Evolutionary conservation across 2,888 invertebrate species (phyloP), one percentile per base, ranked within the genome.

Genomic region (Drosophila birchii): DNA sequence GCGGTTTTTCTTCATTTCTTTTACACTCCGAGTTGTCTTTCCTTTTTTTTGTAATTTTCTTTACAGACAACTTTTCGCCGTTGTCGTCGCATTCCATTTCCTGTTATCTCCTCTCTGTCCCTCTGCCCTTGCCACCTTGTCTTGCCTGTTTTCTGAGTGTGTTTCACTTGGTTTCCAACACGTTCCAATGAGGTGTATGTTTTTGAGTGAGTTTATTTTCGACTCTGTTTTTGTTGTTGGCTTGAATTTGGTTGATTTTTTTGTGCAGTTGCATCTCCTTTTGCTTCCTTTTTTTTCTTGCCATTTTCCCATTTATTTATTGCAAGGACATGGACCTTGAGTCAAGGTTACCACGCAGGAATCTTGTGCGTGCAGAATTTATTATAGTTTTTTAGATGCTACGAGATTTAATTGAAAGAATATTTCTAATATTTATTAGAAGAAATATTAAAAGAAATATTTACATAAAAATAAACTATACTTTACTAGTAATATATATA

Each of bases 81-180:
- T 88, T 84, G 82, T 78, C 75, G 78, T 79, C 79, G 75, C 71
- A 66, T 80, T 75, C 73, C 58, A 45, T 60, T 70, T 64, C 75
- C 76, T 75, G 78, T 82, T 79, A 81, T 81, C 78, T 78, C 71
- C 76, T 67, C 67, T 81, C 69, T 68, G 57, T 51, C 70, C 68
- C 66, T 69, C 60, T 74, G 57, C 43, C 41, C 51, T 23, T 16
- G 44, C 16, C 66, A 51, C 49, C 26, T 23, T 34, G 32, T 41
- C 69, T 20, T 58, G 29, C 66, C 23, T 32, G 55, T 61, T 60
- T 49, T 61, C 34, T 60, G 39, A 49, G 80, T 72, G 78, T 80
- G 91, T 91, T 91, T 81, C 90, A 74, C 39, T 54, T 49, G 18
- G 56, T 72, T 91, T 84, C 91, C 91, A 91, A 89, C 86, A 90